phyloP scores from a whole-genome alignment of 2,113 vertebrate genomes.

The Mohoua ochrocephala region DNA sequence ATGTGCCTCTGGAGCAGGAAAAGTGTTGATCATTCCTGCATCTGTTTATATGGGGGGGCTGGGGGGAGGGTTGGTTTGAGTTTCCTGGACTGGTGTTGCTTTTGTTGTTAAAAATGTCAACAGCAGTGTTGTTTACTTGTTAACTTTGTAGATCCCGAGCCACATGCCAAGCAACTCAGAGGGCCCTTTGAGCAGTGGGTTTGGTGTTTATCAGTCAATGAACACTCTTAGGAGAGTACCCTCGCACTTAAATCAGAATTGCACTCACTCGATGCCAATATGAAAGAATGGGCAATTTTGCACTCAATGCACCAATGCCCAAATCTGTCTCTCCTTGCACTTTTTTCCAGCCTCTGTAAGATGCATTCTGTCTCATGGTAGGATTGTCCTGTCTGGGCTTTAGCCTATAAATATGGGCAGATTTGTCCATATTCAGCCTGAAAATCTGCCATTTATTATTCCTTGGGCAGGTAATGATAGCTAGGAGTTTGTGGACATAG shows the following conservation, averaged over 20 bases:
- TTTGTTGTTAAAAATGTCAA: conserved; percentile 65
- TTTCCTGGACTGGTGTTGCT: conserved; percentile 55
- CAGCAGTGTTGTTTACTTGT: conserved; percentile 40
- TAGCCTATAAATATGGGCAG: background rate
- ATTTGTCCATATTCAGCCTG: background rate
- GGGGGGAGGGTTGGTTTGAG: background rate
- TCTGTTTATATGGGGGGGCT: conserved; percentile 29
- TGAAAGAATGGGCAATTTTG: background rate
- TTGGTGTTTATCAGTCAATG: background rate
- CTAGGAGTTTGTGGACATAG: background rate
- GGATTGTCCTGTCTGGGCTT: background rate
- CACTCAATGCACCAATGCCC: rapidly evolving
- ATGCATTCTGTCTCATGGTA: background rate
- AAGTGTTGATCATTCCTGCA: conserved; percentile 62
- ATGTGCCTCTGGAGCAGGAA: conserved; percentile 60
- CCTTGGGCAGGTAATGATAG: background rate
- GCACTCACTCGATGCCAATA: background rate
- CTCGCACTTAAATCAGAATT: background rate
- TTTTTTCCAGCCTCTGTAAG: background rate
- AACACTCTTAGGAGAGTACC: background rate
- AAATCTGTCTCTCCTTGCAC: background rate
- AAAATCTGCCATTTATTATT: background rate
- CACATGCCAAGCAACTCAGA: rapidly evolving
- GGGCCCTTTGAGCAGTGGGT: background rate
- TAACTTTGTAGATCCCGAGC: conserved; percentile 26